A percentile compares a stretch with the other conserved stretches of the same genome.
Evolutionary conservation across 2,797 vertebrate species (phyloP).

Genomic region (Acrossocheilus wenchowensis): DNA sequence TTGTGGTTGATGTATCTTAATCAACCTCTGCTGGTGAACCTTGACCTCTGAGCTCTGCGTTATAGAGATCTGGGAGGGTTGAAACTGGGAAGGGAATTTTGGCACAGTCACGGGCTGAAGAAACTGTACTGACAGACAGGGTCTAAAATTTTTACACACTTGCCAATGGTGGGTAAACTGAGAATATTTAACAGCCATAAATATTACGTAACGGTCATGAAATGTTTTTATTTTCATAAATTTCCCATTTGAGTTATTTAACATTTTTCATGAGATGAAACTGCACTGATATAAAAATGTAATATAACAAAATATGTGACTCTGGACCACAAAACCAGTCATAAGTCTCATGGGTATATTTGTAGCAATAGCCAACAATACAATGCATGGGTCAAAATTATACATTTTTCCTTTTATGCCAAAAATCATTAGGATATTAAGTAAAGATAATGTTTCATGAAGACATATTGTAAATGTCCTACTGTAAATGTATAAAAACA

Average conservation of each 20-base stretch:
- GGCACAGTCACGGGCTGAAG: neutral
- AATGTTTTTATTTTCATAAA: neutral
- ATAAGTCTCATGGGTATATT: neutral
- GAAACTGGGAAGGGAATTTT: neutral
- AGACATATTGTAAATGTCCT: neutral
- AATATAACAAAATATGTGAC: neutral
- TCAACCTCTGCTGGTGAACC: conserved; percentile 40
- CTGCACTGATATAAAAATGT: neutral
- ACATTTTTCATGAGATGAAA: neutral
- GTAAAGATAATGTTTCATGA: neutral
- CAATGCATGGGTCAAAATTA: neutral
- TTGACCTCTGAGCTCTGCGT: conserved; percentile 30
- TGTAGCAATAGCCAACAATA: neutral
- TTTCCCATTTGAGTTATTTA: neutral
- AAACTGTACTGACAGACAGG: conserved; percentile 9
- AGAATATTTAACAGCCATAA: neutral
- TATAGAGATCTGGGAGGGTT: conserved; percentile 13
- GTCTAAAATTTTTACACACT: neutral
- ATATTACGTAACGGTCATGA: neutral
- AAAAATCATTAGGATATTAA: neutral
- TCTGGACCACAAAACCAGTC: neutral
- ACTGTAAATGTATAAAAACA: neutral
- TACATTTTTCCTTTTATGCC: neutral
- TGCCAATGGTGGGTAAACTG: neutral
- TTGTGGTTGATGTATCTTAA: conserved; percentile 10